Evolutionary conservation across 2,113 vertebrate species (phyloP).

Genomic region (Oncorhynchus gorbuscha): DNA sequence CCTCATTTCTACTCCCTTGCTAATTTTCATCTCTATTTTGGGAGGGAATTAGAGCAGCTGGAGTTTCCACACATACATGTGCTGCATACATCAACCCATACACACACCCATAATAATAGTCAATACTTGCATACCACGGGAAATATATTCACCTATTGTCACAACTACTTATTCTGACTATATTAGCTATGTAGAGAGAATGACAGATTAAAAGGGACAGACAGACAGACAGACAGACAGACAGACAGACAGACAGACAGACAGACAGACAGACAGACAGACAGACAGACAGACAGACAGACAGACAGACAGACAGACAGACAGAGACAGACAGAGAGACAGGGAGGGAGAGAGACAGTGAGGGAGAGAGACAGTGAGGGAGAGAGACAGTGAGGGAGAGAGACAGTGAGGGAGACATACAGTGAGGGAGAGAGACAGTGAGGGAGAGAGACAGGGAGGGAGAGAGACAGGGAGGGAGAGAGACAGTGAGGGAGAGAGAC

Average conservation of each 20-base stretch:
- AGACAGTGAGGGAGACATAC: not conserved
- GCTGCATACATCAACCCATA: not conserved
- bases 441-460: accelerated
- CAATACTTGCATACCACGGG: not conserved
- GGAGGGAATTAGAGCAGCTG: slow-evolving; percentile 53
- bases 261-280: too few species aligned
- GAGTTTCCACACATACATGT: not conserved
- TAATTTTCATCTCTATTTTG: slow-evolving; percentile 60
- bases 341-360: not conserved
- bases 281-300: not conserved
- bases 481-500: not conserved
- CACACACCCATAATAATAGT: too few species aligned
- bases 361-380: not conserved
- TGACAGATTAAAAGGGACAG: not conserved
- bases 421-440: too few species aligned
- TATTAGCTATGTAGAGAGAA: not conserved
- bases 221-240: not conserved
- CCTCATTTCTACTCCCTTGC: slow-evolving; percentile 47
- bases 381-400: not conserved
- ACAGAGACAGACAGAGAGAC: too few species aligned
- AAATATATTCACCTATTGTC: slow-evolving; percentile 11
- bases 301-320: not conserved
- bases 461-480: too few species aligned
- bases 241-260: too few species aligned
- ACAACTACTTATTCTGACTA: not conserved